Conservation (phyloP, 2,797 vertebrate genomes). For the Periparus ater region DNA sequence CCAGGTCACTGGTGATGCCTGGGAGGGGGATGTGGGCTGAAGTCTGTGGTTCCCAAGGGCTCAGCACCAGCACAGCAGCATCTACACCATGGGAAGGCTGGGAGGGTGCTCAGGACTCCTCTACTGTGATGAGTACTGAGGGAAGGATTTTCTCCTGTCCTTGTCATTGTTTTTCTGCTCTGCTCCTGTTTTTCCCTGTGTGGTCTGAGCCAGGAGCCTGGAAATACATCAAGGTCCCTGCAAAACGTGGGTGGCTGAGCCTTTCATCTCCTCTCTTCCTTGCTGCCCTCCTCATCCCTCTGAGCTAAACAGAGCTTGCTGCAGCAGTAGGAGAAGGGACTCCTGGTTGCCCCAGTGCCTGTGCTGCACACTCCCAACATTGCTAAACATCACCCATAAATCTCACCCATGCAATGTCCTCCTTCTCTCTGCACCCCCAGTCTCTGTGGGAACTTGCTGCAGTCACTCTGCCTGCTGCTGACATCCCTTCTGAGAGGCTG, state of each 20-base stretch:
- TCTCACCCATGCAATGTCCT: neutral
- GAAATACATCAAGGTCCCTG: neutral
- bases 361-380: fast-evolving
- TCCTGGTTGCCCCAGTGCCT: neutral
- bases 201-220: neutral
- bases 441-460: neutral
- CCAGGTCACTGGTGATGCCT: neutral
- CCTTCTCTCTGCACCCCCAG: neutral
- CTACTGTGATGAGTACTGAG: fast-evolving
- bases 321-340: neutral
- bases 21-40: neutral
- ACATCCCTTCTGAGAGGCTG: neutral
- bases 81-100: neutral
- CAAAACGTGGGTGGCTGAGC: neutral
- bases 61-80: neutral
- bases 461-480: neutral
- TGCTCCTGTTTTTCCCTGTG: fast-evolving
- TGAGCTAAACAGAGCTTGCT: neutral
- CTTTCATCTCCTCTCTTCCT: neutral
- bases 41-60: neutral
- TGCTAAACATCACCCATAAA: neutral
- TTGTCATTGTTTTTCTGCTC: neutral
- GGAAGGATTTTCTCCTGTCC: neutral
- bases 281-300: neutral
- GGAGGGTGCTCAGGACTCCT: neutral